Percentiles rank a stretch among this genome's conserved stretches.
phyloP scores from a whole-genome alignment of 2,797 vertebrate species.

The Jordanella pulchra region DNA sequence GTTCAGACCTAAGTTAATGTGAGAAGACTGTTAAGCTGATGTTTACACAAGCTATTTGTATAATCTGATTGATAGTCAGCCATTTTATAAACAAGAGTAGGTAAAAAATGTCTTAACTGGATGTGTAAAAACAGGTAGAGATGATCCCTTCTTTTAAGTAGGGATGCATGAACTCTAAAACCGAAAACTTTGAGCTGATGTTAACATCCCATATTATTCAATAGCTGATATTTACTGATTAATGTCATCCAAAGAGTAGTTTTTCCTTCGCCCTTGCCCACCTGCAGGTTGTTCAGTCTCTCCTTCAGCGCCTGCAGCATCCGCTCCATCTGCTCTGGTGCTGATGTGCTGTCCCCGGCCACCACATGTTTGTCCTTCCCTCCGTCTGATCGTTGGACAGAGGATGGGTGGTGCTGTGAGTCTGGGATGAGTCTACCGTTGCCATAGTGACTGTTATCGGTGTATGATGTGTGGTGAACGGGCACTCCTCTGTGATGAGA shows the following conservation, averaged over 20 bases:
- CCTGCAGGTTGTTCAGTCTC: slow-evolving; percentile 85
- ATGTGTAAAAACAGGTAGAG: neutral
- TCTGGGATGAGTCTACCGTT: slow-evolving; percentile 71
- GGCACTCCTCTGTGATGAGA: slow-evolving; percentile 32
- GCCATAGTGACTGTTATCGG: slow-evolving; percentile 53
- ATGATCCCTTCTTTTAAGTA: neutral
- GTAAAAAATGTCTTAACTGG: neutral
- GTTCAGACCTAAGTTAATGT: neutral
- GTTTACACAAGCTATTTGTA: neutral
- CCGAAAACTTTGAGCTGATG: too few species aligned
- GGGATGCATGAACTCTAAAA: too few species aligned
- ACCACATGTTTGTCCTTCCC: slow-evolving; percentile 72
- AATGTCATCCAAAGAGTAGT: slow-evolving; percentile 22
- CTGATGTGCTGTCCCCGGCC: slow-evolving; percentile 65
- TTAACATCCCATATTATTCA: neutral
- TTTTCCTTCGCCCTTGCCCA: slow-evolving; percentile 49
- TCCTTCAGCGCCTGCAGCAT: slow-evolving; percentile 85
- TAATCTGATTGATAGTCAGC: neutral
- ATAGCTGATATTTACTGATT: too few species aligned
- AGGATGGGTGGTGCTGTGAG: slow-evolving; percentile 57
- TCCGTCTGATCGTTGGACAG: slow-evolving; percentile 53
- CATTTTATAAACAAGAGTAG: too few species aligned
- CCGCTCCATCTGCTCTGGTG: slow-evolving; percentile 80
- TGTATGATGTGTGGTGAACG: slow-evolving; percentile 42
- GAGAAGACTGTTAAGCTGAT: neutral